A percentile compares a stretch with the other conserved stretches of the same genome.
phyloP scores from a whole-genome alignment of 2,113 vertebrate genomes.

The Azemiops feae region DNA sequence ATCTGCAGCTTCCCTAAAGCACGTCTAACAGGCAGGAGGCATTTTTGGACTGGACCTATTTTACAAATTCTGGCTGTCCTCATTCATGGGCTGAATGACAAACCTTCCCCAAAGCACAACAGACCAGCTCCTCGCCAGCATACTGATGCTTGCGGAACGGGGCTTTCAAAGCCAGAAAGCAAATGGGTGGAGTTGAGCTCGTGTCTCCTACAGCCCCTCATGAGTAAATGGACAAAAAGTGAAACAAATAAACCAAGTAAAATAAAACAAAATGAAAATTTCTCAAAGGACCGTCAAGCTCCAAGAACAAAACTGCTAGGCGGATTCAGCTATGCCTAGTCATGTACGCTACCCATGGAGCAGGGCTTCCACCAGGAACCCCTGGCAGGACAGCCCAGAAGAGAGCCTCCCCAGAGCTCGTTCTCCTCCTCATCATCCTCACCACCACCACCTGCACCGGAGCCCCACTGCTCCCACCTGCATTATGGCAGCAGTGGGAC shows the following conservation, averaged over 20 bases:
- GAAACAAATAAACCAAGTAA: background rate
- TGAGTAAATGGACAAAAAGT: background rate
- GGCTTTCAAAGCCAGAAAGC: background rate
- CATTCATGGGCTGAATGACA: background rate
- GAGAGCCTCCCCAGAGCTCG: background rate
- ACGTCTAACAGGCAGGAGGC: background rate
- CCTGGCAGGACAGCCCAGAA: background rate
- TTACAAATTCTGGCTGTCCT: background rate
- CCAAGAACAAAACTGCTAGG: background rate
- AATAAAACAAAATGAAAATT: background rate
- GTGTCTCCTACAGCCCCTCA: background rate
- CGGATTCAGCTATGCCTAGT: background rate
- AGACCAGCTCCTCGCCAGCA: background rate
- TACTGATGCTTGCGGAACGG: background rate
- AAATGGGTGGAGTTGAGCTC: background rate
- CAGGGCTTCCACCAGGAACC: background rate
- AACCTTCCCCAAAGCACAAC: background rate
- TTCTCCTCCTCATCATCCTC: too few relatives aligned
- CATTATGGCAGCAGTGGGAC: background rate
- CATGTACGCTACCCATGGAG: too few relatives aligned
- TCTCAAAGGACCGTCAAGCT: background rate
- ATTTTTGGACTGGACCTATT: background rate
- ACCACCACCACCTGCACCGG: background rate
- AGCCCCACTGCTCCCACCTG: too few relatives aligned
- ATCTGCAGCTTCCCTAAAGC: background rate